Conservation (phyloP, 2,797 vertebrate species). For the Manis crassicaudata region DNA sequence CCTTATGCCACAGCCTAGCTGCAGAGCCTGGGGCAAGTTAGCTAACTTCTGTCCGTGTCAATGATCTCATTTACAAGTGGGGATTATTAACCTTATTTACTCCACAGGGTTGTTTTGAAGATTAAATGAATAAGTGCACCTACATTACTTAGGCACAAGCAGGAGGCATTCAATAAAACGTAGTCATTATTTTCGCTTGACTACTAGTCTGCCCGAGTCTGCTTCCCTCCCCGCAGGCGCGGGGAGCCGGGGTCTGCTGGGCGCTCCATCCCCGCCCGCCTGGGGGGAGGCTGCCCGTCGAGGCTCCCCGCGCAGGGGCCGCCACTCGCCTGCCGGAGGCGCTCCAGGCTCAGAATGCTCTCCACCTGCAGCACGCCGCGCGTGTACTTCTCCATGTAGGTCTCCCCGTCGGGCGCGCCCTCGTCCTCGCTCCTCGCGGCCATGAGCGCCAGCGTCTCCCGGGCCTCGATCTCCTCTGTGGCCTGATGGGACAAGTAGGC, state of each 20-base stretch:
- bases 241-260: background rate
- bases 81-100: background rate
- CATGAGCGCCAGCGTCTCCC: conserved; percentile 97
- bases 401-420: conserved; percentile 93
- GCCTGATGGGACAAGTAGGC: conserved; percentile 87
- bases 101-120: background rate
- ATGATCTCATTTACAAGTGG: background rate
- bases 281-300: no score
- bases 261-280: background rate
- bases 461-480: conserved; percentile 97
- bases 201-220: no score
- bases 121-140: background rate
- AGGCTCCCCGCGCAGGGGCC: accelerated
- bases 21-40: background rate
- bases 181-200: background rate
- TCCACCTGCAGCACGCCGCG: conserved; percentile 96
- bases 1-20: background rate
- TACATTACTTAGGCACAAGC: background rate
- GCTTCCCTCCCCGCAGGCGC: background rate
- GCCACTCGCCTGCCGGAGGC: conserved; percentile 92
- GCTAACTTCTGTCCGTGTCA: background rate
- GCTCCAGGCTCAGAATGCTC: conserved; percentile 96
- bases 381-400: conserved; percentile 98
- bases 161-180: background rate
- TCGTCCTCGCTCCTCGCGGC: conserved; percentile 94